Base-by-base conservation (phyloP, 2,797 vertebrate species). In the Muraenolepis orangiensis region DNA sequence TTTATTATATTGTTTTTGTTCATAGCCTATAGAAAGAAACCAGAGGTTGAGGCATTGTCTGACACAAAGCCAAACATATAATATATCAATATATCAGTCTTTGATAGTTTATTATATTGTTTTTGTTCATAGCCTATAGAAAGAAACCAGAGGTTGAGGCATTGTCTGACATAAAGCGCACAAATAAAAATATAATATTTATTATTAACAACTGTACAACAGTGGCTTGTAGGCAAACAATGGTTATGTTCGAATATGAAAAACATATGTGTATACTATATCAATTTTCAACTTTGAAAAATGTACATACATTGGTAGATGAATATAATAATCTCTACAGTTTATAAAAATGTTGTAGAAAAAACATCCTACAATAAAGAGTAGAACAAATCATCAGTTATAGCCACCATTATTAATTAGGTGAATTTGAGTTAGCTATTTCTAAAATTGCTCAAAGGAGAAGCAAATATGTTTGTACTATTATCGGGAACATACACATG, bases 171-270 rank as follows among this genome's bases (percentile, higher is more conserved):
- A 68, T 1, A 68, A 69, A 26, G 1, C 26, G 79, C 71, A 74
- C 26, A 38, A 14, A 23, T 81, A 80, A 81, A 87, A 89, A 90
- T 87, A 87, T 29, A 74, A 11, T 32, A 31, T 92, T 91, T 84
- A 89, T 83, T 89, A 70, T 70, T 74, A 6, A 73, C 71, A 73
- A 73, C 75, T 76, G 36, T 76, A 69, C 73, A 75, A 57, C 30
- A 61, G 46, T 34, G 31, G 34, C 36, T 18, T n/a, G 32, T 51
- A 29, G 28, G 38, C n/a, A 79, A 31, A 73, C 70, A 73, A 73
- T 69, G 4, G 14, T 61, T 14, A 29, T 12, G 42, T 61, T 26
- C 23, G 13, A 64, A 64, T 64, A 64, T 26, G 8, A 26, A 64
- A 64, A 26, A 26, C 12, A 12, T 57, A 57, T 64, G 23, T 64